Conservation (phyloP, 2,797 vertebrate genomes). For the Tragelaphus oryx region DNA sequence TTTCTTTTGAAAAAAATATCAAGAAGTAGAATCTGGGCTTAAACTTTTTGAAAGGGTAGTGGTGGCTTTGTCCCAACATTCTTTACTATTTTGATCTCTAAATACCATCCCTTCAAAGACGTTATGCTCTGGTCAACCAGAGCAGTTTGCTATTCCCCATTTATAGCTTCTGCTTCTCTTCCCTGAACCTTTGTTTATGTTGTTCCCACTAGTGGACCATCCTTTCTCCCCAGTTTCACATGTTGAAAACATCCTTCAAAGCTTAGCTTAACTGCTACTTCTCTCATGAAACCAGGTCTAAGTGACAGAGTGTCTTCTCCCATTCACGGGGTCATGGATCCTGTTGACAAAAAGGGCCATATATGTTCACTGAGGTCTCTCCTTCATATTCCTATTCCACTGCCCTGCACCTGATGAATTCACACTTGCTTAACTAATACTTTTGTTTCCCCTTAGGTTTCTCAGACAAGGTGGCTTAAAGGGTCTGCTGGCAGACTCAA, state of each 20-base stretch:
- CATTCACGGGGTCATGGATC: not conserved
- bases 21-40: not conserved
- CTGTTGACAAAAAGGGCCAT: not conserved
- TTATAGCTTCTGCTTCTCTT: not conserved
- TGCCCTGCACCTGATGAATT: not conserved
- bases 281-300: not conserved
- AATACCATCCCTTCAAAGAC: conserved; percentile 11
- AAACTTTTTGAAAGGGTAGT: conserved; percentile 1
- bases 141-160: conserved; percentile 18
- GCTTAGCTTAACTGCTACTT: conserved; percentile 2
- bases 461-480: not conserved
- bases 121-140: not conserved
- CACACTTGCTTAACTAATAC: not conserved
- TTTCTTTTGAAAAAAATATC: conserved; percentile 4
- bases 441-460: not conserved
- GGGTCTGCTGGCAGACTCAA: not conserved
- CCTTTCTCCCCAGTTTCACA: not conserved
- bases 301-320: not conserved
- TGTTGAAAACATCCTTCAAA: conserved; percentile 23
- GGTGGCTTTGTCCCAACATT: not conserved
- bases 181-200: not conserved
- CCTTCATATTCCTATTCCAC: not conserved
- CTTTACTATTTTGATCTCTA: not conserved
- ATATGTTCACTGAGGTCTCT: not conserved
- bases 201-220: not conserved